A percentile compares a stretch with the other conserved stretches of the same genome.
These are phyloP conservation scores for Cyclophora punctaria DNA, from an alignment of 2,888 invertebrate genomes.

Conservation along the genomic window DNA sequence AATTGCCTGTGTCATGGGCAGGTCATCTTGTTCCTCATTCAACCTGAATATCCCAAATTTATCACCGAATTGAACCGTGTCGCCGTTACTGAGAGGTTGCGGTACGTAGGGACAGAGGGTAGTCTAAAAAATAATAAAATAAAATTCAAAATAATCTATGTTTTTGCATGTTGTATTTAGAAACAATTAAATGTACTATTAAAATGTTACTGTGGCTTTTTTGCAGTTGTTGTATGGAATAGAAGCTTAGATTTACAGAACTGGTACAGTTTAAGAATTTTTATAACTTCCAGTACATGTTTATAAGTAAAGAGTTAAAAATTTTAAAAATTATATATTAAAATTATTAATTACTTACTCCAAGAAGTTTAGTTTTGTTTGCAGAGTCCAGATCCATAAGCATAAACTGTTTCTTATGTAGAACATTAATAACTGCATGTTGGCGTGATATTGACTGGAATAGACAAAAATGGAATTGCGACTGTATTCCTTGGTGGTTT, in stretches of 20 bases:
- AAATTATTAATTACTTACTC: too few species aligned
- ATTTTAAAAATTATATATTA: too few species aligned
- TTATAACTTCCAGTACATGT: too few species aligned
- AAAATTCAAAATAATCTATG: not conserved
- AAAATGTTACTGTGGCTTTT: too few species aligned
- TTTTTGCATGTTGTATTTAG: too few species aligned
- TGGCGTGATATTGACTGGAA: conserved; percentile 64
- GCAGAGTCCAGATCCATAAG: conserved; percentile 64
- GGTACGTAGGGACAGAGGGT: conserved; percentile 51
- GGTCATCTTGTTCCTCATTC: conserved; percentile 44
- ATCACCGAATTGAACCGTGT: conserved; percentile 60
- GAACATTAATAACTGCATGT: conserved; percentile 63
- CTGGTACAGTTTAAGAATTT: too few species aligned
- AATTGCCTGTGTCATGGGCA: conserved; percentile 61
- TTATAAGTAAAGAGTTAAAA: too few species aligned
- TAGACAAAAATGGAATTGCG: not conserved
- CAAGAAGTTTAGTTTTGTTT: conserved; percentile 55
- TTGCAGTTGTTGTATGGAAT: too few species aligned
- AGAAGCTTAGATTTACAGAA: too few species aligned
- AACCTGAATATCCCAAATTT: conserved; percentile 57
- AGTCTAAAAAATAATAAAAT: conserved; percentile 36
- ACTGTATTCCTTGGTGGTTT: too few species aligned
- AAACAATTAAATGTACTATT: too few species aligned
- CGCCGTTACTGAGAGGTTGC: conserved; percentile 48
- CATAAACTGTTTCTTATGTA: conserved; percentile 47